Evolutionary conservation across 2,797 vertebrate species (phyloP).

Genomic region (Xiphophorus birchmanni): DNA sequence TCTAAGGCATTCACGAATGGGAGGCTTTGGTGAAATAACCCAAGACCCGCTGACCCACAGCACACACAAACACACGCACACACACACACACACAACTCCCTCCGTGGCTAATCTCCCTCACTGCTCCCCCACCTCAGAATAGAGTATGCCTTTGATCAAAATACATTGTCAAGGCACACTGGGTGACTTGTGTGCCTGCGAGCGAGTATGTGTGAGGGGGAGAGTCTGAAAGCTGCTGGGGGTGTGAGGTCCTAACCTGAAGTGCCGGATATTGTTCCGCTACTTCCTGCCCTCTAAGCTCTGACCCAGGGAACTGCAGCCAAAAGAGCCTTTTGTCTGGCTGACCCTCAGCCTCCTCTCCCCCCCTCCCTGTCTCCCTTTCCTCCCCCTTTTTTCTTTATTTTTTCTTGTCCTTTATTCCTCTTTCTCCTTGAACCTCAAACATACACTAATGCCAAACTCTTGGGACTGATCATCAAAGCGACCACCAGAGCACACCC

Average conservation of each 20-base stretch:
- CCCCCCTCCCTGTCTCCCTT: constrained; percentile 44
- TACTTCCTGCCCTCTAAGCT: constrained; percentile 81
- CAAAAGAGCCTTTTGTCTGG: constrained; percentile 77
- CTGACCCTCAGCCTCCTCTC: constrained; percentile 69
- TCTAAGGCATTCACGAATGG: constrained; percentile 32
- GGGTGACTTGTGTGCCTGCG: constrained; percentile 63
- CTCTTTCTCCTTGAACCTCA: constrained; percentile 73
- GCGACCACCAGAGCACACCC: constrained; percentile 58
- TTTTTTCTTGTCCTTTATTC: constrained; percentile 53
- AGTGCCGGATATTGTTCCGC: constrained; percentile 78
- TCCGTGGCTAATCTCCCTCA: constrained; percentile 56
- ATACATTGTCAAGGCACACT: constrained; percentile 73
- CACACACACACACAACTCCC: constrained; percentile 41
- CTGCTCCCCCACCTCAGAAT: constrained; percentile 36
- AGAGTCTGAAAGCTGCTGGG: constrained; percentile 37
- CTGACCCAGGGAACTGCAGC: constrained; percentile 67
- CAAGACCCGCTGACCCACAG: constrained; percentile 55
- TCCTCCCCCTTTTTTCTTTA: constrained; percentile 33
- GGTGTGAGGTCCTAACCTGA: constrained; percentile 63
- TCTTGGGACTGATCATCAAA: constrained; percentile 74
- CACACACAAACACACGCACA: constrained; percentile 30
- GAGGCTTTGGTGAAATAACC: constrained; percentile 46
- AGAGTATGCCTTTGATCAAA: constrained; percentile 76
- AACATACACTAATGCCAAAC: constrained; percentile 62
- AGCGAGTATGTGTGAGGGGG: constrained; percentile 23